Base-by-base conservation (phyloP, 2,113 vertebrate species). In the Tenrec ecaudatus region DNA sequence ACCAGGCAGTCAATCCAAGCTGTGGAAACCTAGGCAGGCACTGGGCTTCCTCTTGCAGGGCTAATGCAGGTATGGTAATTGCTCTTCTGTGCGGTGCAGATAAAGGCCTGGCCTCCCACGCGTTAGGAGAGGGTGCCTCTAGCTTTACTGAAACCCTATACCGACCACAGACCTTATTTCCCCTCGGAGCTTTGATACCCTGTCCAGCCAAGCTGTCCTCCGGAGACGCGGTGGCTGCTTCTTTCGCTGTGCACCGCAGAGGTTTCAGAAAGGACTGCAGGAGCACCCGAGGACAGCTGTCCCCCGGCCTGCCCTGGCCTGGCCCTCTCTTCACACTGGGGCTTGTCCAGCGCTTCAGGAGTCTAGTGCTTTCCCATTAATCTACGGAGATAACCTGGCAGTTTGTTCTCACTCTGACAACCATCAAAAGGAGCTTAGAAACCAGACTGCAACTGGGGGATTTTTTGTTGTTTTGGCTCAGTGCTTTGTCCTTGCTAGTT, bases 241-340 rank as follows among this genome's bases (percentile, higher is more conserved):
- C 79, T 93, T 3, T 25, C 53, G 57, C 0, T 68, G 86, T 9
- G 58, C 75, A 92, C 88, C 91, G 77, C 31, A 2, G 90, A 40
- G 89, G 81, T 82, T 97, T 97, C 92, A 84, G 47, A 97, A 97
- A 95, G 83, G 38, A 94, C 83, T 96, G 96, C 19, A 88, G 96
- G 97, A 97, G 96, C 97, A 96, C 96, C 97, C 97, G 94, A 98
- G 98, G 97, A 98, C 97, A 98, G 97, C 96, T 86, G 84, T 86
- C 86, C 90, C 57, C 66, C 66, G 88, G 88, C 64, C 89, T 76
- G 85, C 94, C 83, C 92, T 33, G 4, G 29, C 38, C 31, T 12
- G 3, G 16, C 81, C 73, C 83, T 36, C 57, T 77, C 83, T 3
- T 6, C 43, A 68, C 38, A 93, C 60, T 96, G 91, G 38, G 79